Evolutionary conservation across 2,113 vertebrate species (phyloP).

Genomic region (Psilopogon haemacephalus): DNA sequence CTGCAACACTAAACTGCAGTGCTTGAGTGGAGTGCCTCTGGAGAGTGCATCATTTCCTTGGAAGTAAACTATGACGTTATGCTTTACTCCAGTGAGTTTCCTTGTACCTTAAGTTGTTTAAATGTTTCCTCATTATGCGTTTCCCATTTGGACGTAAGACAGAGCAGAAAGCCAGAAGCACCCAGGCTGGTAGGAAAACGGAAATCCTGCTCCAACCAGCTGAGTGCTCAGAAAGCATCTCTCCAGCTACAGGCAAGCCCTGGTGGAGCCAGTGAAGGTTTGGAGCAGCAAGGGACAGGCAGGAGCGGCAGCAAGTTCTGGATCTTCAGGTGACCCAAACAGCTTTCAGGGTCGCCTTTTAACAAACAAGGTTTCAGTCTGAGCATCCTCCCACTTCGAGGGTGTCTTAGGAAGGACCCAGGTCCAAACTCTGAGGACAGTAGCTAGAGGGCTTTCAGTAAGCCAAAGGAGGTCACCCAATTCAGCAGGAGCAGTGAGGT

Average conservation of each 20-base stretch:
- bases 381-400: background rate
- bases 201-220: constrained; percentile 32
- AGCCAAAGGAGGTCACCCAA: background rate
- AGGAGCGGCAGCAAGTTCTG: background rate
- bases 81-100: constrained; percentile 8
- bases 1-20: background rate
- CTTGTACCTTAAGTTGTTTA: constrained; percentile 55
- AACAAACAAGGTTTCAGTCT: background rate
- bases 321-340: background rate
- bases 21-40: background rate
- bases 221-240: background rate
- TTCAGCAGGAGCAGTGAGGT: background rate
- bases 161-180: background rate
- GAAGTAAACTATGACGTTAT: background rate
- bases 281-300: background rate
- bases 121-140: constrained; percentile 18
- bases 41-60: constrained; percentile 50
- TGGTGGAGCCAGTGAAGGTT: background rate
- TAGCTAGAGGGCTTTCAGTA: background rate
- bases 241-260: background rate
- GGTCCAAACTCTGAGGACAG: background rate
- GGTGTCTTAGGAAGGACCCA: background rate
- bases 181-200: constrained; percentile 28
- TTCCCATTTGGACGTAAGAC: constrained; percentile 55
- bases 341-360: background rate